Conservation (phyloP, 2,888 invertebrate genomes). For the Megaustenia siamemsis region DNA sequence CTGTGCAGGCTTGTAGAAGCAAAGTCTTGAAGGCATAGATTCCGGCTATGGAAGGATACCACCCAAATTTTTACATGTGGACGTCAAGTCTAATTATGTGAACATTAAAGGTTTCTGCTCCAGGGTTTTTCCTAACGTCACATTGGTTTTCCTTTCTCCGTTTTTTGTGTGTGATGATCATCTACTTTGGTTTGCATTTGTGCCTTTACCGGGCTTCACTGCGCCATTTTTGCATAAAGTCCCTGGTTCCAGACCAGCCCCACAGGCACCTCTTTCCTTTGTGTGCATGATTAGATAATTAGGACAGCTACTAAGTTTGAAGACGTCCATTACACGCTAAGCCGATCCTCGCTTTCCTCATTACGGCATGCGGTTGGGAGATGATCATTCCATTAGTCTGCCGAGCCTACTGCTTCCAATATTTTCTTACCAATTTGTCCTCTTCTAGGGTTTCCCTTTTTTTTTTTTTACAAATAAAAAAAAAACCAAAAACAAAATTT, state of each 20-base stretch:
- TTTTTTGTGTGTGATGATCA: background rate
- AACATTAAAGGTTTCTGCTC: constrained; percentile 32
- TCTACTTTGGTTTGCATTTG: constrained; percentile 37
- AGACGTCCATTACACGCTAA: background rate
- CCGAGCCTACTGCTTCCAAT: background rate
- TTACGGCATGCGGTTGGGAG: constrained; percentile 11
- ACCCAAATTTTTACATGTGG: constrained; percentile 4
- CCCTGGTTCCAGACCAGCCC: background rate
- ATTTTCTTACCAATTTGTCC: background rate
- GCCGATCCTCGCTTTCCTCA: background rate
- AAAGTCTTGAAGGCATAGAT: background rate
- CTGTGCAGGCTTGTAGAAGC: background rate
- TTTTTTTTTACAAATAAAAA: background rate
- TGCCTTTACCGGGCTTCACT: constrained; percentile 29
- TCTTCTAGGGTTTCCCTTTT: background rate
- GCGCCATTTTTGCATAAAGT: background rate
- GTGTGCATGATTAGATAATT: constrained; percentile 37
- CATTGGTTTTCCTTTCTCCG: background rate
- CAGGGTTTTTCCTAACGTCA: constrained; percentile 19
- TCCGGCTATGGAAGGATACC: background rate
- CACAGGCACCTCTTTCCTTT: background rate
- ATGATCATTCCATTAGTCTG: constrained; percentile 5
- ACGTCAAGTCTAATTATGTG: constrained; percentile 28
- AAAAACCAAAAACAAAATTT: too few species aligned
- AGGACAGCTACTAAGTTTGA: constrained; percentile 37